phyloP scores from a whole-genome alignment of 2,113 vertebrate species.

The Epinephelus fuscoguttatus region DNA sequence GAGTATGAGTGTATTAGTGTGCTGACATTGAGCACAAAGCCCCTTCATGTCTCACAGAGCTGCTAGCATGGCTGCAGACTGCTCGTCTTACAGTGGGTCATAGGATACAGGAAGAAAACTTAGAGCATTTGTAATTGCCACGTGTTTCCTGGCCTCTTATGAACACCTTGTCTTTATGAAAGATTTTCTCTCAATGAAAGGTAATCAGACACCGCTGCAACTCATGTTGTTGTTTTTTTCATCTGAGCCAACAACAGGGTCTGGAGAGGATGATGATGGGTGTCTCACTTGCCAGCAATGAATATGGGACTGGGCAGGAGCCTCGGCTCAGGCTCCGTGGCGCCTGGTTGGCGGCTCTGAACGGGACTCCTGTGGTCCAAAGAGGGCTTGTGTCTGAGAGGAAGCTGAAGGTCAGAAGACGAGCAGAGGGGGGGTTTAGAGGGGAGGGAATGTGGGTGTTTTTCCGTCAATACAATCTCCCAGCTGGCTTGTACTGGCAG shows the following conservation, averaged over 20 bases:
- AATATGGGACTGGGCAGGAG: conserved; percentile 43
- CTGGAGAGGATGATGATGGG: conserved; percentile 33
- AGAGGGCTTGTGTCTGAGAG: conserved; percentile 38
- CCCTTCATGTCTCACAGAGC: not conserved
- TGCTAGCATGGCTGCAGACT: not conserved
- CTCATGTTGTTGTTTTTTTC: not conserved
- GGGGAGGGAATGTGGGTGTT: conserved; percentile 23
- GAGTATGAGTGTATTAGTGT: not conserved
- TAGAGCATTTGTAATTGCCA: conserved; percentile 31
- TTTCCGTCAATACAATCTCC: conserved; percentile 35
- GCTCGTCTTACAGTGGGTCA: conserved; percentile 29
- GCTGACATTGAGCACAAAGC: not conserved
- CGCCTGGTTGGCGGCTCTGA: conserved; percentile 58
- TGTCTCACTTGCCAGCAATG: conserved; percentile 61
- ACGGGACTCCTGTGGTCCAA: conserved; percentile 28
- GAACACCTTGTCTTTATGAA: conserved; percentile 57
- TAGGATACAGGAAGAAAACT: conserved; percentile 45
- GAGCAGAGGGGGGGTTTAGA: not conserved
- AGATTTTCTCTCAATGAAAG: conserved; percentile 53
- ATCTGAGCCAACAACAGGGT: conserved; percentile 40
- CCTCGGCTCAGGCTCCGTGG: conserved; percentile 39
- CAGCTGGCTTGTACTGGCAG: conserved; percentile 68
- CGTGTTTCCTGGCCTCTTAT: conserved; percentile 39
- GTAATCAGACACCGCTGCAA: conserved; percentile 65
- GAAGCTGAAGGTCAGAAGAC: conserved; percentile 39